Conservation (phyloP, 1,140 invertebrate species). For the Marisa cornuarietis region DNA sequence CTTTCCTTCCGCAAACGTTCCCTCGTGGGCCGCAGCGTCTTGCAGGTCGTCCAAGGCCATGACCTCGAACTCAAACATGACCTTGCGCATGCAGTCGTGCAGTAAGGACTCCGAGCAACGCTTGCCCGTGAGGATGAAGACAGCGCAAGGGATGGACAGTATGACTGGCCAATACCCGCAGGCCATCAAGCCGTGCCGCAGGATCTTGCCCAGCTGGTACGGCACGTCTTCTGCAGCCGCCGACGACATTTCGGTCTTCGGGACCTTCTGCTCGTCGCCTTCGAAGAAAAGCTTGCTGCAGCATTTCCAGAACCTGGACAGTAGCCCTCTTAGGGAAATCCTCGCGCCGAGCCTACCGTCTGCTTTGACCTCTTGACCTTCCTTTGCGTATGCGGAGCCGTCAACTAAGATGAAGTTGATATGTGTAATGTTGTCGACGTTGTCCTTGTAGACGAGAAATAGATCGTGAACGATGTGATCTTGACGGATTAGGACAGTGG, state of each 20-base stretch:
- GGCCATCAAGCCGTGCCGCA: constrained; percentile 6
- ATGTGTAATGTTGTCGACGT: too few relatives aligned
- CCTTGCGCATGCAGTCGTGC: neutral
- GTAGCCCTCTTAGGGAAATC: too few relatives aligned
- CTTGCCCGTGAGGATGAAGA: constrained; percentile 9
- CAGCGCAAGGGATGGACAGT: constrained; percentile 12
- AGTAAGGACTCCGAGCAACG: constrained; percentile 4
- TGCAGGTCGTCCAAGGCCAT: neutral
- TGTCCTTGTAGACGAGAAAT: too few relatives aligned
- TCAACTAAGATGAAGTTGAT: too few relatives aligned
- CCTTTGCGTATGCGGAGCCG: too few relatives aligned
- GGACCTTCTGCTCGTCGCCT: constrained; percentile 10
- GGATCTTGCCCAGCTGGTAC: constrained; percentile 16
- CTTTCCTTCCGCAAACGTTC: neutral
- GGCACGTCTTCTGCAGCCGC: neutral
- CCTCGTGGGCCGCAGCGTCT: neutral
- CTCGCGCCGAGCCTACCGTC: too few relatives aligned
- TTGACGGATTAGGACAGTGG: too few relatives aligned
- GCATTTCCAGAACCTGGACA: too few relatives aligned
- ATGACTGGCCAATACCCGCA: constrained; percentile 19
- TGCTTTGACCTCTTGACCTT: too few relatives aligned
- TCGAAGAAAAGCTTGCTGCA: neutral
- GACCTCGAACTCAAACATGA: constrained; percentile 17
- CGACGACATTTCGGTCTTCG: neutral
- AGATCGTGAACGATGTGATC: too few relatives aligned